phyloP scores from a whole-genome alignment of 2,888 invertebrate species.

The Drosophila cognata region DNA sequence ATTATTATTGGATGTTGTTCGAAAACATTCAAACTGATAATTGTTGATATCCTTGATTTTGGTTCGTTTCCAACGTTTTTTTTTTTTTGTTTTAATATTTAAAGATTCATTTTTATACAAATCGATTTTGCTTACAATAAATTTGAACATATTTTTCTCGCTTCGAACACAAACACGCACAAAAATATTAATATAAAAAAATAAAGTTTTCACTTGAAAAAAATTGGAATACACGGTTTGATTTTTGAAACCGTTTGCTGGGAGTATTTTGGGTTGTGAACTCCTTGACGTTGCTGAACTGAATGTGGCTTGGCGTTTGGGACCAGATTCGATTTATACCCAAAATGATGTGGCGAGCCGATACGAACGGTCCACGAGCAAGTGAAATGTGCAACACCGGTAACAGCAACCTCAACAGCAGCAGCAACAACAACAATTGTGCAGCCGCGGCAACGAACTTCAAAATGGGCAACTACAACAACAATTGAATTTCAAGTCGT shows the following conservation, averaged over 20 bases:
- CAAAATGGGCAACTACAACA: slow-evolving; percentile 53
- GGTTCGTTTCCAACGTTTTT: not conserved
- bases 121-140: slow-evolving; percentile 76
- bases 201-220: slow-evolving; percentile 9
- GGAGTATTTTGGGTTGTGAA: slow-evolving; percentile 51
- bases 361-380: slow-evolving; percentile 44
- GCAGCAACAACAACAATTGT: slow-evolving; percentile 30
- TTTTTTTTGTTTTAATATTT: not conserved
- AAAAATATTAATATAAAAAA: slow-evolving; percentile 25
- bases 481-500: slow-evolving; percentile 47
- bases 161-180: slow-evolving; percentile 30
- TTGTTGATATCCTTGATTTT: not conserved
- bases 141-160: slow-evolving; percentile 77
- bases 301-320: slow-evolving; percentile 81
- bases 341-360: slow-evolving; percentile 43
- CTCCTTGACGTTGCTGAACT: slow-evolving; percentile 78
- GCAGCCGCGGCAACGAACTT: slow-evolving; percentile 76
- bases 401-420: slow-evolving; percentile 15
- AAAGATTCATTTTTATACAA: not conserved
- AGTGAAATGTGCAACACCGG: slow-evolving; percentile 73
- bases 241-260: not conserved
- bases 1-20: not conserved
- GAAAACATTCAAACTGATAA: not conserved
- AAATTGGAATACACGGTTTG: not conserved
- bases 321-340: slow-evolving; percentile 85